Conservation (phyloP, 2,113 vertebrate genomes). For the human (Homo sapiens) region DNA sequence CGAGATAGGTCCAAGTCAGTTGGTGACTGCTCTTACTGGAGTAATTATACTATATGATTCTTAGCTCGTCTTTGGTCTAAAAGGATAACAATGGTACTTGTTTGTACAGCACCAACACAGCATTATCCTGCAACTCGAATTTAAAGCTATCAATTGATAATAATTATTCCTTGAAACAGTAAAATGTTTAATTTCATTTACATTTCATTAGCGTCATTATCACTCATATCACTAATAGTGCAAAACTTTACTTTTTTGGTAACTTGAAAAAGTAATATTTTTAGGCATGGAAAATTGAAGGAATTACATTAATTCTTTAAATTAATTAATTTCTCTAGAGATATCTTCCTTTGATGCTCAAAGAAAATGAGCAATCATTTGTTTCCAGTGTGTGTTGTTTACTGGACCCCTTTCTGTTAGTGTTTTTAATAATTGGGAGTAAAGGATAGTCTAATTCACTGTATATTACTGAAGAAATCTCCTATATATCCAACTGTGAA, state of each 20-base stretch:
- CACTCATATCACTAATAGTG: background rate
- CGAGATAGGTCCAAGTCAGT: background rate
- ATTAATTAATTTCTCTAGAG: background rate
- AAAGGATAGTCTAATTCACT: slow-evolving; percentile 9
- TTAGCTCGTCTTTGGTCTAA: background rate
- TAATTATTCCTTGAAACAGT: background rate
- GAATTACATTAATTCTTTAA: background rate
- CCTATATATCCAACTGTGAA: slow-evolving; percentile 43
- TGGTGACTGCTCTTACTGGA: background rate
- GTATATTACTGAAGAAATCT: slow-evolving; percentile 5
- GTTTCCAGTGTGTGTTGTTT: background rate
- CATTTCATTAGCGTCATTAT: background rate
- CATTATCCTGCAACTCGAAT: background rate
- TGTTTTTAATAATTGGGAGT: background rate
- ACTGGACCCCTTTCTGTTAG: background rate
- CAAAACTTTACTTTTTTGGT: background rate
- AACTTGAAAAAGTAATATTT: background rate
- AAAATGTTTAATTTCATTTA: background rate
- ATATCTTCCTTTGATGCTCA: background rate
- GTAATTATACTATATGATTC: background rate
- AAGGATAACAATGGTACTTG: background rate
- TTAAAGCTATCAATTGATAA: background rate
- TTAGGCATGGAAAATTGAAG: slow-evolving; percentile 41
- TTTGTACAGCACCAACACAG: background rate
- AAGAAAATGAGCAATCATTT: background rate